Conservation (phyloP, 37 sponge, comb jelly and placozoan genomes). For the Cliona cf. orientalis region DNA sequence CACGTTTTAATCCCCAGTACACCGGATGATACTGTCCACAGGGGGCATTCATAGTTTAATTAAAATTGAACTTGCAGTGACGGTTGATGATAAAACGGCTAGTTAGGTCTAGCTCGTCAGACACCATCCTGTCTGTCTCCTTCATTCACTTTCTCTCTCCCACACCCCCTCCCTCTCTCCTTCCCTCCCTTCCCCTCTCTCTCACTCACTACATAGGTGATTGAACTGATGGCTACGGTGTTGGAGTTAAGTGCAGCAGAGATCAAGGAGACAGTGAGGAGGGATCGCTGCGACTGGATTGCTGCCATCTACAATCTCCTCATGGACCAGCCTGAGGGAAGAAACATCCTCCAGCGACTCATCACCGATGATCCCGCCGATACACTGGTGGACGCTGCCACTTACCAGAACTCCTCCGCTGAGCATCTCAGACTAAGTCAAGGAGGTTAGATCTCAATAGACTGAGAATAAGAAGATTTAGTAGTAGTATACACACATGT, state of each 20-base stretch:
- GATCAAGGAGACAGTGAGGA: constrained; percentile 77
- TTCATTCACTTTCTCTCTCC: background rate
- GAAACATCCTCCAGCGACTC: constrained; percentile 58
- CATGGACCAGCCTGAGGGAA: constrained; percentile 90
- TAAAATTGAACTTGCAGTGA: too few species aligned
- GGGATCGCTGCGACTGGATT: constrained; percentile 97
- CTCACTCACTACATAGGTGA: constrained; percentile 48
- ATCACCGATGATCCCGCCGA: constrained; percentile 41
- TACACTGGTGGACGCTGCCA: constrained; percentile 44
- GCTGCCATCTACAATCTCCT: constrained; percentile 95
- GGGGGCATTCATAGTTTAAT: too few species aligned
- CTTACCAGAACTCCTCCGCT: constrained; percentile 28
- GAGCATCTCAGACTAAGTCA: constrained; percentile 63
- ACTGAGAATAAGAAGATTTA: background rate
- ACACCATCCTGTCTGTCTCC: background rate
- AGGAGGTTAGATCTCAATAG: constrained; percentile 24
- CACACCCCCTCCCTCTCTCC: background rate
- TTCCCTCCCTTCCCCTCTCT: constrained; percentile 3
- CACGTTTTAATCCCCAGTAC: too few species aligned
- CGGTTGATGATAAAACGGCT: too few species aligned
- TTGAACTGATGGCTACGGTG: constrained; percentile 81
- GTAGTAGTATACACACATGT: background rate
- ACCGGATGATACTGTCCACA: too few species aligned
- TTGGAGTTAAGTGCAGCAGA: constrained; percentile 77
- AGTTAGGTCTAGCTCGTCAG: background rate